These are phyloP conservation scores for Heptascelio sp. DNA, from an alignment of 2,888 invertebrate genomes.

Conservation along the genomic window DNA sequence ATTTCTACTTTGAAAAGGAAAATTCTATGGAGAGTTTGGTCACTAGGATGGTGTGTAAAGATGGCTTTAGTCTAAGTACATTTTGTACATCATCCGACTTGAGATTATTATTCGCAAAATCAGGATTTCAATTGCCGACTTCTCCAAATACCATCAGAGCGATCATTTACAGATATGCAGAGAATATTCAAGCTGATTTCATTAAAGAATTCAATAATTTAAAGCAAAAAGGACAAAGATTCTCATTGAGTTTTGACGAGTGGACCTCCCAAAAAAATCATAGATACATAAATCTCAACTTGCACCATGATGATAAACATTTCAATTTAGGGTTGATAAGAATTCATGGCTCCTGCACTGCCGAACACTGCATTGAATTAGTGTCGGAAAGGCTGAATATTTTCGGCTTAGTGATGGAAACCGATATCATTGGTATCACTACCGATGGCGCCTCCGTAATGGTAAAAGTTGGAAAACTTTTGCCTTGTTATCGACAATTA, in stretches of 20 bases:
- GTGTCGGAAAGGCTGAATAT: constrained; percentile 1
- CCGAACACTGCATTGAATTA: constrained; percentile 24
- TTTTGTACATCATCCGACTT: constrained; percentile 37
- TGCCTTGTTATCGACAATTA: constrained; percentile 65
- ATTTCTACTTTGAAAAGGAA: too few relatives aligned
- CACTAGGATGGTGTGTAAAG: too few relatives aligned
- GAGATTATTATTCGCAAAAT: constrained; percentile 13
- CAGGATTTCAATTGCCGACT: constrained; percentile 29
- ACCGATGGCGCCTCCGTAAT: constrained; percentile 67
- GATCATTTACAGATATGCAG: constrained; percentile 32
- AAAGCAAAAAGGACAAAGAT: constrained; percentile 4
- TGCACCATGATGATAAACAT: constrained; percentile 16
- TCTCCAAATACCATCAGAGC: constrained; percentile 31
- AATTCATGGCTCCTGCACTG: constrained; percentile 29
- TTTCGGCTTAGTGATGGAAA: not conserved
- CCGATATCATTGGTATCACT: constrained; percentile 20
- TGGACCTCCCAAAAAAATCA: constrained; percentile 37
- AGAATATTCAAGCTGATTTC: constrained; percentile 20
- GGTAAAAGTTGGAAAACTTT: constrained; percentile 28
- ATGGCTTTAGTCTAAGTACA: constrained; percentile 28
- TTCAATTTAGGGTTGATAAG: constrained; percentile 34
- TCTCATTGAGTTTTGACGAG: constrained; percentile 31
- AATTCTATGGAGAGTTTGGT: too few relatives aligned
- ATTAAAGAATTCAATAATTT: too few relatives aligned
- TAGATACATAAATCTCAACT: constrained; percentile 29